Conservation (phyloP, 2,888 invertebrate genomes). For the Acanthosepion pharaonis region DNA sequence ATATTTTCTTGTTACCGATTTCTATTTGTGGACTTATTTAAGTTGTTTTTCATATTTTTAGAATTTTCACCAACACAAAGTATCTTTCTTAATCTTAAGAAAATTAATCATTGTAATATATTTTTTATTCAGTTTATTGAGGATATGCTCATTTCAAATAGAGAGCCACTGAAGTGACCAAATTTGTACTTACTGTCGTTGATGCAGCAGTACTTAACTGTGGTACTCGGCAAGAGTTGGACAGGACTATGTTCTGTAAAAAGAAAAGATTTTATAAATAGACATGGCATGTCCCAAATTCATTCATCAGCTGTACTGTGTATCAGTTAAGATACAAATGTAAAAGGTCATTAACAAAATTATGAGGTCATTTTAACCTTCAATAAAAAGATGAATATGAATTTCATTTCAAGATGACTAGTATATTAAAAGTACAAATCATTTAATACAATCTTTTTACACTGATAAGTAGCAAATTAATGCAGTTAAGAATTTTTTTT, state of each 20-base stretch:
- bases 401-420: too few relatives aligned
- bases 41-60: not conserved
- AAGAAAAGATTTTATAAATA: not conserved
- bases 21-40: not conserved
- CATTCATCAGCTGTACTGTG: fast-evolving
- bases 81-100: too few relatives aligned
- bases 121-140: too few relatives aligned
- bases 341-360: not conserved
- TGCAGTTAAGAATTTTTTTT: too few relatives aligned
- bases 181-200: not conserved
- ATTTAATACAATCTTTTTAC: too few relatives aligned
- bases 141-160: too few relatives aligned
- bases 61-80: not conserved
- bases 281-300: not conserved
- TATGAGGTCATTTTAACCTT: not conserved
- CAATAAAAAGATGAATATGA: not conserved
- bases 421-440: too few relatives aligned
- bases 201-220: slow-evolving; percentile 13
- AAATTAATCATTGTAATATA: too few relatives aligned
- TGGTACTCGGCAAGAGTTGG: not conserved
- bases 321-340: not conserved
- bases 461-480: too few relatives aligned
- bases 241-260: slow-evolving; percentile 17
- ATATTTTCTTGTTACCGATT: too few relatives aligned
- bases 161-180: too few relatives aligned